Evolutionary conservation across 2,113 vertebrate genomes (phyloP), one percentile per base, ranked within the genome.

Genomic region (Actenoides lindsayi): DNA sequence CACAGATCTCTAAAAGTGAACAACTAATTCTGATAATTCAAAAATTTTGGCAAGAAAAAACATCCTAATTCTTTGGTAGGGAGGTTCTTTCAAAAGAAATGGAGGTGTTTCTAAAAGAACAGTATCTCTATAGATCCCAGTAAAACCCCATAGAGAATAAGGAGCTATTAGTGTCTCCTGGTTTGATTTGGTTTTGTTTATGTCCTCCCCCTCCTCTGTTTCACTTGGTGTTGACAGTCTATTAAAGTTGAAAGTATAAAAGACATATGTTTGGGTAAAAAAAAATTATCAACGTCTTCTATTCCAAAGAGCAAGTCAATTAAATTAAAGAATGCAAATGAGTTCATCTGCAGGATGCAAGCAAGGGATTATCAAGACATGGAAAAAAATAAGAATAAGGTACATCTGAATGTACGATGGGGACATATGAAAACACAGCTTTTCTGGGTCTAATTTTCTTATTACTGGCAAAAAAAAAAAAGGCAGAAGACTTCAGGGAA

Each of bases 311-410:
- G 62, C 13, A 57, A 92, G 73, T 87, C 33, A 79, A 84, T 82
- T 92, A 84, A 93, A 81, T 71, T 86, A 92, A 95, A 60, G 80
- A 87, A 92, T 53, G 83, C 53, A 95, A 94, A 90, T 59, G 33
- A 82, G 13, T 21, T 90, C 51, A 63, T 56, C 63, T 78, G 79
- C 56, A 81, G 76, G 48, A 80, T 60, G 46, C 13, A 8, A 77
- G 60, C 54, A 74, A 83, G 41, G 44, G 59, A 88, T 83, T 89
- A 86, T 41, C n/a, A 54, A 79, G 82, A 86, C 0, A 30, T 0
- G 27, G 12, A 23, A 51, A 95, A 95, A 93, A 76, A 79, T 13
- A 4, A 76, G 53, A 62, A 73, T 51, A 30, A 70, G 14, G 59
- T 41, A 75, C n/a, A 78, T 73, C 37, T 65, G 59, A 77, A 63